Evolutionary conservation across 2,888 invertebrate genomes (phyloP), one percentile per base, ranked within the genome.

Genomic region (Mesoligia furuncula): DNA sequence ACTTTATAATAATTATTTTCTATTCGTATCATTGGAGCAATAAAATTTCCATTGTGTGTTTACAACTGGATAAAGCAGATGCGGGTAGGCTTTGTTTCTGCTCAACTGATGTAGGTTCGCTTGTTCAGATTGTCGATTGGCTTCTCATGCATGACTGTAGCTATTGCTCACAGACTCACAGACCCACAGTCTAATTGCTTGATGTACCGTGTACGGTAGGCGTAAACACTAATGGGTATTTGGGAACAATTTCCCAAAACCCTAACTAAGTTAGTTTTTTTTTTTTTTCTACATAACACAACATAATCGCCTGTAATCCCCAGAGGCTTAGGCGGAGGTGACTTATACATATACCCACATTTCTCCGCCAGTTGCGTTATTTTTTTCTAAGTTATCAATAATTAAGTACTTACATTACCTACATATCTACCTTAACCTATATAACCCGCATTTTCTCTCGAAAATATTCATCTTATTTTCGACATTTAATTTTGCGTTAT

Each of bases 401-500:
- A n/a, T n/a, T n/a, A n/a, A n/a, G n/a, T n/a, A n/a, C n/a, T 42
- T 45, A 27, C 20, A 66, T n/a, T n/a, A n/a, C n/a, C 27, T 2
- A 42, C 5, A 42, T 65, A 24, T 9, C 2, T 62, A 36, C 20
- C 20, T 24, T 27, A 15, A 27, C 31, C 62, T 65, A 67, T 15
- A 17, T 17, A 54, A 7, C 36, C 1, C 7, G 3, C 7, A n/a
- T 54, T 36, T 54, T n/a, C 69, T 54, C 11, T 57, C 7, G 39
- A 27, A 24, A 27, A 73, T 31, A n/a, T 31, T n/a, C 71, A n/a
- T n/a, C 17, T 36, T 57, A 36, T 57, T 69, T 69, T 36, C 69
- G 59, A 51, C 5, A 71, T 39, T n/a, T n/a, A n/a, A n/a, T n/a
- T n/a, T n/a, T n/a, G n/a, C n/a, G 20, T 45, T 6, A 3, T 20